Evolutionary conservation across 2,113 vertebrate genomes (phyloP).

Genomic region (Barbus barbus): DNA sequence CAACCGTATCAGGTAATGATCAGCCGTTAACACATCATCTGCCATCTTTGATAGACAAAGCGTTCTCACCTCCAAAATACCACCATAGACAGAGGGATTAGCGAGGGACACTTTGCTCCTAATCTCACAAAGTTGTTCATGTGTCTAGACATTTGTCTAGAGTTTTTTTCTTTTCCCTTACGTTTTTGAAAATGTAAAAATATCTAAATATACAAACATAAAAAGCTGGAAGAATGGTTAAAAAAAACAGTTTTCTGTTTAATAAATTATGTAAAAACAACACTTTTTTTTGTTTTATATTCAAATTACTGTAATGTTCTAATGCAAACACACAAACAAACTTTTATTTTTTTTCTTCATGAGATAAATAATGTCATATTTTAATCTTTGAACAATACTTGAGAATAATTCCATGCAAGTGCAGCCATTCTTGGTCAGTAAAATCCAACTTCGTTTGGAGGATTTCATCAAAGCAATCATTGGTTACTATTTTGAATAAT

Average conservation of each 20-base stretch:
- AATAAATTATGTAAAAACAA: no score
- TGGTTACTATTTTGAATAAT: no score
- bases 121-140: not conserved
- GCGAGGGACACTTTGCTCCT: slow-evolving; percentile 44
- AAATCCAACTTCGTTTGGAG: no score
- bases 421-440: not conserved
- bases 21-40: slow-evolving; percentile 38
- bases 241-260: no score
- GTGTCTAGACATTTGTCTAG: slow-evolving; percentile 3
- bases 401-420: not conserved
- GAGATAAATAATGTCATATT: not conserved
- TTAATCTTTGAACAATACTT: not conserved
- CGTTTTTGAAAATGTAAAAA: not conserved
- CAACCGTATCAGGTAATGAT: slow-evolving; percentile 44
- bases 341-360: not conserved
- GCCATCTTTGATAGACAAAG: slow-evolving; percentile 53
- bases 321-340: not conserved
- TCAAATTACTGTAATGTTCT: not conserved
- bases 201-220: not conserved
- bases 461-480: no score
- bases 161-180: not conserved
- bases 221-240: no score
- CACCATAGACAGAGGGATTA: slow-evolving; percentile 64
- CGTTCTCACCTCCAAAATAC: slow-evolving; percentile 63
- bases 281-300: no score